Base-by-base conservation (phyloP, 1,140 invertebrate species). In the Drosophila arizonae region DNA sequence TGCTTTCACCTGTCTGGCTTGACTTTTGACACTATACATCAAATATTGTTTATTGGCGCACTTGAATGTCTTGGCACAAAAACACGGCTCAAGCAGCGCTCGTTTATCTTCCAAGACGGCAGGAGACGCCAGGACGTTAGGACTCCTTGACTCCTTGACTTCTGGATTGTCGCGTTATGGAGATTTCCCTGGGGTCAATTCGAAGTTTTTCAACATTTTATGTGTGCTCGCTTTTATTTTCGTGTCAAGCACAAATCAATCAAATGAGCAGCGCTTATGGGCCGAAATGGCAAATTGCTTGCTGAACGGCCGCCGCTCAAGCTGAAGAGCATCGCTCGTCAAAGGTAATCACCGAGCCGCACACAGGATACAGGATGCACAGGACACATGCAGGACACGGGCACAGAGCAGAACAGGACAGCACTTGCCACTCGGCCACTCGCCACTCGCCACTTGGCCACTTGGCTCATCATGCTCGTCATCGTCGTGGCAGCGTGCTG, bases 281-380 rank as follows among this genome's bases (percentile, higher is more conserved):
- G 43, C 79, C 72, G 55, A 86, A 82, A 81, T 79, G 76, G 84
- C 76, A 87, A 87, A 87, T 88, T 87, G 82, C 79, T 73, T 80
- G 79, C 51, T 64, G 77, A 84, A 85, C 64, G 54, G 52, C 41
- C 48, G 6, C 45, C n/a, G 17, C 3, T 24, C 21, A 39, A 39
- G 30, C n/a, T 62, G 43, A 50, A 36, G 30, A 13, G 2, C 26
- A 46, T 2, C 36, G 56, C 41, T 39, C 28, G 51, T 15, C 41
- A 73, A 30, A 72, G 70, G 70, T 72, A 72, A 72, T 67, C 71
- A 56, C 48, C 24, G 61, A 57, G 17, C 2, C 10, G 43, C 43
- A 30, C 36, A 50, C 24, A 46, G 63, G 52, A 46, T 24, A 50
- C 21, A 78, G n/a, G n/a, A n/a, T n/a, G n/a, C 67, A 39, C 10